Conservation (phyloP, 2,888 invertebrate genomes). For the Actias luna region DNA sequence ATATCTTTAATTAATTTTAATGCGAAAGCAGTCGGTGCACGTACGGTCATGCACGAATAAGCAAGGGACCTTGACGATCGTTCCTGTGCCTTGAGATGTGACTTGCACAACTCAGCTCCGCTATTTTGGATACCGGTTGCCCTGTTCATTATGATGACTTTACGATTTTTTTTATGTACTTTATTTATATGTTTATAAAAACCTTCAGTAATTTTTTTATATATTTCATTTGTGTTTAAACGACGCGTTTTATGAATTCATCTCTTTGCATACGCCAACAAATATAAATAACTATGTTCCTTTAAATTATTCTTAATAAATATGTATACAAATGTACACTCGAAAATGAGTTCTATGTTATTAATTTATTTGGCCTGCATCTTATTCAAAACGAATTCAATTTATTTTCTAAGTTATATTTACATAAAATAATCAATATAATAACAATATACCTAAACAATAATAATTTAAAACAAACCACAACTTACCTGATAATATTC, state of each 20-base stretch:
- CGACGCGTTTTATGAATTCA: slow-evolving; percentile 11
- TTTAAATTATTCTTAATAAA: slow-evolving; percentile 5
- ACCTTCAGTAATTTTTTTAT: slow-evolving; percentile 11
- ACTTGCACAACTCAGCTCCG: slow-evolving; percentile 68
- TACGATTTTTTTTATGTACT: slow-evolving; percentile 37
- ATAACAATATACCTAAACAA: slow-evolving; percentile 1
- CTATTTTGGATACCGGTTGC: slow-evolving; percentile 58
- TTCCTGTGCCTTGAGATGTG: slow-evolving; percentile 70
- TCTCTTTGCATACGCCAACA: slow-evolving; percentile 2
- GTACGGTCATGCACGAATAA: slow-evolving; percentile 66
- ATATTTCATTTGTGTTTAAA: slow-evolving; percentile 13
- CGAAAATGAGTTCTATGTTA: not conserved
- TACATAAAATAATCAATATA: slow-evolving; percentile 9
- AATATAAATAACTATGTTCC: not conserved
- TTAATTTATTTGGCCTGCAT: not conserved
- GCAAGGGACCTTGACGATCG: slow-evolving; percentile 61
- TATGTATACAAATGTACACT: not conserved
- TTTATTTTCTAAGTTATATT: slow-evolving; percentile 15
- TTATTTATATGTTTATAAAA: slow-evolving; percentile 22
- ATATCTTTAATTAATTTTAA: slow-evolving; percentile 45
- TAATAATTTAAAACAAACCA: slow-evolving; percentile 24
- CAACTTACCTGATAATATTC: slow-evolving; percentile 25
- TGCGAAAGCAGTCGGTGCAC: slow-evolving; percentile 52
- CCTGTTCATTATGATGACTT: slow-evolving; percentile 41
- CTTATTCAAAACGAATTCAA: slow-evolving; percentile 11